Evolutionary conservation across 2,888 invertebrate genomes (phyloP), one percentile per base, ranked within the genome.

Genomic region (Hemaris fuciformis): DNA sequence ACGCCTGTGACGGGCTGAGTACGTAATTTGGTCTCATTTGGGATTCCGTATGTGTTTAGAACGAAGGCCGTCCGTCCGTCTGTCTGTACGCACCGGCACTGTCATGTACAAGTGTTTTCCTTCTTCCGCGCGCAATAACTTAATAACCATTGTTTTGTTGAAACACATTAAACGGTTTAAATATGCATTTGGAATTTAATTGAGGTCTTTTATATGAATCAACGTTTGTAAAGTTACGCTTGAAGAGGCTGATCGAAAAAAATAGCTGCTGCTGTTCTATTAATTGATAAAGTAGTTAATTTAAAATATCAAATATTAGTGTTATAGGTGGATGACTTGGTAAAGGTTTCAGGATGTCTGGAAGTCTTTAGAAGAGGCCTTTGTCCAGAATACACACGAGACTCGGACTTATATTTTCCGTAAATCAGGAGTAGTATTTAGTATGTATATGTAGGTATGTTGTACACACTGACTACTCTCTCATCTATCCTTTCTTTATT

Each of bases 21-120:
- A 62, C 64, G 68, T 64, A 71, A 71, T 73, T 74, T 77, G 57
- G 70, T 67, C 66, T 66, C 58, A 67, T 67, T 76, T 71, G 31
- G 62, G 70, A 76, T 76, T 75, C 77, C 64, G 58, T 27, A 13
- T 57, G 59, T 72, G 73, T 72, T 27, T 63, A 45, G 31, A 10
- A 41, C 66, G 74, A 76, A 76, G 76, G 76, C 71, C 73, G 68
- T 60, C 56, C 7, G 53, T 53, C 31, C 27, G 53, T 53, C 53
- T 41, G 45, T 22, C 58, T 42, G 46, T 20, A 48, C 46, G 53
- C 15, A 48, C n/a, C n/a, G n/a, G n/a, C n/a, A 38, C 27, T 45
- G 62, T 41, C 42, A 27, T 23, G 18, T 48, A 60, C 25, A 31
- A 15, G 10, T 45, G 25, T 43, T 58, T 58, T 43, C 58, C 53